Base-by-base conservation (phyloP, 2,888 invertebrate genomes). In the Callyntrura guangdongensis region DNA sequence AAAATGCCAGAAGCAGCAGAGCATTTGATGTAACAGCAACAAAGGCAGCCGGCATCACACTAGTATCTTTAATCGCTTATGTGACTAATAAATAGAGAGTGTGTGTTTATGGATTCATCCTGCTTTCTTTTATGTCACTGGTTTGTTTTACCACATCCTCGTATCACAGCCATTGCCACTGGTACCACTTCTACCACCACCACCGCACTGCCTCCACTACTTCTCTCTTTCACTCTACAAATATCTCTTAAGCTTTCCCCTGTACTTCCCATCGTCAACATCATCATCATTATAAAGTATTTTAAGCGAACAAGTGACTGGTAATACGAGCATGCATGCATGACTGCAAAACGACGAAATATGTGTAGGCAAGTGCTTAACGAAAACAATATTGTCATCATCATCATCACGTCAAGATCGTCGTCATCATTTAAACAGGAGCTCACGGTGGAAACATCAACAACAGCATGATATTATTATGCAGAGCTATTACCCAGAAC, bases 401-500 rank as follows among this genome's bases (percentile, higher is more conserved):
- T 14, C 12, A 11, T 53, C 14, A 53, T 53, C 14, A 53, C 1
- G 17, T 45, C 45, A 45, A 36, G 17, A 45, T 69, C 69, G 4
- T 45, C 69, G 11, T 69, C 45, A 9, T 45, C 69, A 6, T 45
- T 36, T 36, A 36, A 36, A 6, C 36, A 36, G 6, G 36, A 36
- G 36, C 36, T 36, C 36, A 36, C 36, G 36, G 36, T 36, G 36
- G 36, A 36, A 36, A 36, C 36, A 36, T 36, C 45, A 14, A 6
- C 17, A 36, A 14, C 36, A 45, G 8, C 69, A 69, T n/a, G 36
- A 45, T 45, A 5, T n/a, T 69, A 69, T 69, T 69, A 69, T 69
- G 69, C 69, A 69, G 45, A 69, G 45, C 69, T 69, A 69, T 69
- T 69, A 69, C 17, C 69, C 69, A 45, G 36, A 69, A 69, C 14